Base-by-base conservation (phyloP, 2,113 vertebrate species). In the Microtus montanus region DNA sequence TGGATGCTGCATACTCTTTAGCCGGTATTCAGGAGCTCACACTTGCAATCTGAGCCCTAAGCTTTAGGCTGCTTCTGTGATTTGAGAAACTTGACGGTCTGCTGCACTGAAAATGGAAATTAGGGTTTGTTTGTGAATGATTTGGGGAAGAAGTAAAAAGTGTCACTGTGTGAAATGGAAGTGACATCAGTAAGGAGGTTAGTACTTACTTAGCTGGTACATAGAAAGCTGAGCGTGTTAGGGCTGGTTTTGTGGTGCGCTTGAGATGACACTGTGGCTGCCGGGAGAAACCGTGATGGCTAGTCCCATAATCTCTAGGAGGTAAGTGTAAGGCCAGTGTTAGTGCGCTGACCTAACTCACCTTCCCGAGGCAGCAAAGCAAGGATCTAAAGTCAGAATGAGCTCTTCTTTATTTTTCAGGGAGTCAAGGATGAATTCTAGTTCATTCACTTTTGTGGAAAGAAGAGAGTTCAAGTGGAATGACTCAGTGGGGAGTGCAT, bases 361-460 rank as follows among this genome's bases (percentile, higher is more conserved):
- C 30, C 80, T 91, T 96, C 63, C 91, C 89, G 91, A 90, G 74
- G 35, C 79, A 92, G 80, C 49, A 93, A 38, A 68, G 35, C 92
- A 97, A 77, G 52, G 80, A 95, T 88, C 84, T 91, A 92, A 44
- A 95, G 63, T 85, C 3, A 26, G 47, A 63, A 92, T 89, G 92
- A 93, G 94, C 26, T 75, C 79, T 44, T 90, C 63, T 35, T 89
- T 78, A n/a, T 95, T 41, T 93, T 93, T 90, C 89, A 89, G 12
- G 41, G 82, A 89, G 84, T 78, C 94, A 96, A 66, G 44, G 77
- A 30, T 64, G 82, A n/a, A 96, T 91, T 94, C 44, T 97, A 9
- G 9, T 92, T 80, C 87, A 71, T 95, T 94, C 2, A n/a, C 49
- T 93, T 94, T 87, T 94, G n/a, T 92, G 90, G 94, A 93, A 88